Conservation (phyloP, 2,113 vertebrate genomes). For the Ophthalmolycus amberensis region DNA sequence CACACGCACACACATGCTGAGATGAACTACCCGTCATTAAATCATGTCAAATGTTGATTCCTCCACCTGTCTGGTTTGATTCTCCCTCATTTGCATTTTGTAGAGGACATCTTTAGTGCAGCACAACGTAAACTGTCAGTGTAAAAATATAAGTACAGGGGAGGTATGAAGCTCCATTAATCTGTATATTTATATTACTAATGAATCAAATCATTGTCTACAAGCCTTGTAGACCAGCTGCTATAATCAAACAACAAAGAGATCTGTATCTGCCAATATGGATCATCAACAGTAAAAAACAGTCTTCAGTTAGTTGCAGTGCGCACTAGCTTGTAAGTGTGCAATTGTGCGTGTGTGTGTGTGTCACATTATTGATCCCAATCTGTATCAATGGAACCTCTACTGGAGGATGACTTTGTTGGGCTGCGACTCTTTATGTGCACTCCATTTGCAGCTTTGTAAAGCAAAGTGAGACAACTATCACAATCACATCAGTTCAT, state of each 20-base stretch:
- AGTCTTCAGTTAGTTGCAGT: not conserved
- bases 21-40: conserved; percentile 8
- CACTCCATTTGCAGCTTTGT: not conserved
- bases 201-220: too few species aligned
- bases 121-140: not conserved
- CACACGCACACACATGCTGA: not conserved
- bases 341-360: not conserved
- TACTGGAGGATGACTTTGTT: too few species aligned
- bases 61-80: not conserved
- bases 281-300: too few species aligned
- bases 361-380: not conserved
- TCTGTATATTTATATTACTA: too few species aligned
- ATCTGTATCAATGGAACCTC: not conserved
- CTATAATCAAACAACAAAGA: too few species aligned
- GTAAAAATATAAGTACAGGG: not conserved
- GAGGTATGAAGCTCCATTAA: not conserved
- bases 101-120: not conserved
- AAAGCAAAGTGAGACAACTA: not conserved
- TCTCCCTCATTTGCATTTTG: not conserved
- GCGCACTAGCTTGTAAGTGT: not conserved
- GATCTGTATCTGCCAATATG: too few species aligned
- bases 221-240: too few species aligned
- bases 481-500: not conserved
- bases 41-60: conserved; percentile 8
- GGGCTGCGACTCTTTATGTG: not conserved